phyloP scores from a whole-genome alignment of 1,140 invertebrate species.

The Mercenaria mercenaria region DNA sequence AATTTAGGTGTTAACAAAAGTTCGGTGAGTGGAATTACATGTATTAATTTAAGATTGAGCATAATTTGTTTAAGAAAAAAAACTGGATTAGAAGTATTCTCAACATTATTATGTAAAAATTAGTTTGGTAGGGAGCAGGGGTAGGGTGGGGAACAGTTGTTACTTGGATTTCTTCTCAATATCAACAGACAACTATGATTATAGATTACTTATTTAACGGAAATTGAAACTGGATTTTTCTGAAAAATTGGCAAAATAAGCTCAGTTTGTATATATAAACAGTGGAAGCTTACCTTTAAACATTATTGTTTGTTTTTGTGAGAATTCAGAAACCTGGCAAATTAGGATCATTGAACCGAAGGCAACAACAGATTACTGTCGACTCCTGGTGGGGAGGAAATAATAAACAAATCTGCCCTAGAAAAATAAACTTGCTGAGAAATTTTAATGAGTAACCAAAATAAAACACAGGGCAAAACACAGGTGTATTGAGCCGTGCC shows the following conservation, averaged over 20 bases:
- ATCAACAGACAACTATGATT: no score
- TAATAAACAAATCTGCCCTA: slow-evolving; percentile 2
- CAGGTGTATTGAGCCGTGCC: background rate
- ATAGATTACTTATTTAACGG: background rate
- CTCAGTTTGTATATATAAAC: background rate
- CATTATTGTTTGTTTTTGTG: background rate
- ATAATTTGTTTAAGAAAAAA: no score
- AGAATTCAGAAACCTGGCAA: background rate
- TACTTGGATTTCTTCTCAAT: no score
- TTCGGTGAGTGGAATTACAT: no score
- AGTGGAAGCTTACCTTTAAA: background rate
- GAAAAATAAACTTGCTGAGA: background rate
- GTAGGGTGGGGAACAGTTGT: no score
- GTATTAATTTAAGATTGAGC: no score
- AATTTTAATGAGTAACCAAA: background rate
- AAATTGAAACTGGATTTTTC: background rate
- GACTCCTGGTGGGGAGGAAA: background rate
- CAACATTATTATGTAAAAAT: no score
- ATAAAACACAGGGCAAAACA: no score
- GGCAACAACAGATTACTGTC: background rate
- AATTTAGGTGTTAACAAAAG: no score
- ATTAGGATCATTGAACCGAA: background rate
- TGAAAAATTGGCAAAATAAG: background rate
- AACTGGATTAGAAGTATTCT: no score
- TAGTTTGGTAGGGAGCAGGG: no score